These are phyloP conservation scores for Hybognathus amarus DNA, from an alignment of 2,797 vertebrate species.

Conservation along the genomic window DNA sequence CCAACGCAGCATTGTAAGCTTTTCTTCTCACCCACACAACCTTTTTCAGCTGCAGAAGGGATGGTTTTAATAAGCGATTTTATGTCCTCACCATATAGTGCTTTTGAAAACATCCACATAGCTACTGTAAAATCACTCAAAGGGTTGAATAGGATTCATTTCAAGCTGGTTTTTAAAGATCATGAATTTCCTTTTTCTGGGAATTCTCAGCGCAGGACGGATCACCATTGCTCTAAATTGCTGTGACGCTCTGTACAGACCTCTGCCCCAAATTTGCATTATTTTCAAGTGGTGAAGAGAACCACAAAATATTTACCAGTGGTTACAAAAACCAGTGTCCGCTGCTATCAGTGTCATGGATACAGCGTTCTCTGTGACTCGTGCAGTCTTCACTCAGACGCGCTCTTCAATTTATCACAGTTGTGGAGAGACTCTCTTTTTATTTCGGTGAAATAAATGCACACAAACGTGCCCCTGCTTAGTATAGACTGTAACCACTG, in stretches of 20 bases:
- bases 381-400: no score
- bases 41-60: constrained; percentile 35
- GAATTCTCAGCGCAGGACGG: neutral
- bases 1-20: constrained; percentile 37
- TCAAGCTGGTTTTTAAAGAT: constrained; percentile 28
- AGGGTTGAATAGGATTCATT: constrained; percentile 28
- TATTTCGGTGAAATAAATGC: no score
- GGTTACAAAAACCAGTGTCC: no score
- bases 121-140: constrained; percentile 47
- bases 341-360: no score
- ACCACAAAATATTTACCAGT: neutral
- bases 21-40: constrained; percentile 52
- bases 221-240: neutral
- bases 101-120: constrained; percentile 42
- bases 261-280: neutral
- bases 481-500: no score
- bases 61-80: constrained; percentile 40
- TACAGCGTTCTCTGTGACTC: no score
- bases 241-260: neutral
- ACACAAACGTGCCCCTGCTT: no score
- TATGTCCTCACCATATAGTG: constrained; percentile 19
- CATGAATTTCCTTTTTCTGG: constrained; percentile 4
- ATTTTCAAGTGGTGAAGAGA: neutral
- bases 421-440: no score
- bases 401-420: no score